Evolutionary conservation across 2,888 invertebrate genomes (phyloP).

Genomic region (Crematogaster levior): DNA sequence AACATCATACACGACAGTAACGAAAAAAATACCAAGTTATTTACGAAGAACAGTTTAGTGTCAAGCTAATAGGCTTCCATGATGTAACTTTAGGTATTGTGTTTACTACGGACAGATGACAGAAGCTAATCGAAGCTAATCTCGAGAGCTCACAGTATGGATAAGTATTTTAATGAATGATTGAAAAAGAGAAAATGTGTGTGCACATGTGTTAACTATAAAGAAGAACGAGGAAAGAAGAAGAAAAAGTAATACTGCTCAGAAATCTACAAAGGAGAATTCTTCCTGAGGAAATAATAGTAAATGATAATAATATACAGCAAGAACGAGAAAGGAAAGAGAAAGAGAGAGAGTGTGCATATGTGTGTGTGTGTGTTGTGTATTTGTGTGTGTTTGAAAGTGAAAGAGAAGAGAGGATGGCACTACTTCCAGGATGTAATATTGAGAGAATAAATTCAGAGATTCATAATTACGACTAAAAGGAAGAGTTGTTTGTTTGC

Average conservation of each 20-base stretch:
- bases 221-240: conserved; percentile 69
- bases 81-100: conserved; percentile 84
- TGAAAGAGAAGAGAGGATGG: conserved; percentile 58
- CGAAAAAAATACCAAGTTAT: conserved; percentile 72
- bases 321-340: conserved; percentile 73
- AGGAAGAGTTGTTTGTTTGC: conserved; percentile 56
- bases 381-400: conserved; percentile 71
- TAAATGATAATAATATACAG: conserved; percentile 71
- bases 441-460: conserved; percentile 28
- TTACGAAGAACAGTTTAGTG: conserved; percentile 79
- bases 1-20: conserved; percentile 26
- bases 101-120: conserved; percentile 81
- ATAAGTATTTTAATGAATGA: conserved; percentile 84
- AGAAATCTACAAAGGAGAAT: conserved; percentile 83
- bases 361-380: conserved; percentile 73
- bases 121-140: conserved; percentile 76
- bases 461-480: conserved; percentile 71
- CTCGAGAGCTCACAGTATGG: conserved; percentile 79
- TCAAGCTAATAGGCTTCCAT: conserved; percentile 85
- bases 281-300: conserved; percentile 78
- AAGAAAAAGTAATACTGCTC: conserved; percentile 67
- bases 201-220: conserved; percentile 76
- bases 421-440: conserved; percentile 26
- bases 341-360: conserved; percentile 69
- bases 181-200: neutral